These are phyloP conservation scores for Bombycilla garrulus DNA, from an alignment of 2,113 vertebrate genomes.

Conservation along the genomic window DNA sequence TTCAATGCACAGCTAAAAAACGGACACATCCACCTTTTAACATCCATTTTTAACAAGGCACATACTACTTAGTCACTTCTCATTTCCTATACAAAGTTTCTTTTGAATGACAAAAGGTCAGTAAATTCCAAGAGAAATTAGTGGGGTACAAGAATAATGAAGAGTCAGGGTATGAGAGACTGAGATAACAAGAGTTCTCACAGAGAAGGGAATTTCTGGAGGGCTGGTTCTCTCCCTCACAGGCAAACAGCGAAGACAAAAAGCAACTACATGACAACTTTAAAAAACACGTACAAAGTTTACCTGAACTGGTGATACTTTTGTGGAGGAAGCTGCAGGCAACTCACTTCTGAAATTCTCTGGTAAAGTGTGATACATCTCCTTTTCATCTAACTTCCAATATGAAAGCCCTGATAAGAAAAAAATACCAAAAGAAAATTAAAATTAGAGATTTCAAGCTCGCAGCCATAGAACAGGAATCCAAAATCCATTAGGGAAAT, in stretches of 20 bases:
- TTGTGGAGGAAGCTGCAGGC: constrained; percentile 56
- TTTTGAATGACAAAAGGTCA: not conserved
- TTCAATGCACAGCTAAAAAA: not conserved
- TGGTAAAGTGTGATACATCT: constrained; percentile 83
- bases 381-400: constrained; percentile 88
- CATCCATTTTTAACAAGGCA: too few species aligned
- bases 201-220: not conserved
- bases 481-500: not conserved
- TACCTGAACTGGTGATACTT: constrained; percentile 76
- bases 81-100: not conserved
- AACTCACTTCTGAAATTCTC: constrained; percentile 78
- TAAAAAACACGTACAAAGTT: not conserved
- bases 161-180: not conserved
- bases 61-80: not conserved
- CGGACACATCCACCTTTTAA: not conserved
- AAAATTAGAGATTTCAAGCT: not conserved
- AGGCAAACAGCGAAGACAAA: not conserved
- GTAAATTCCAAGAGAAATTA: not conserved
- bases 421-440: not conserved
- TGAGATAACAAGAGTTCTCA: not conserved
- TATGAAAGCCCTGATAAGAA: constrained; percentile 82
- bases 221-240: not conserved
- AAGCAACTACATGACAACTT: not conserved
- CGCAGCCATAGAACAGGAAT: not conserved
- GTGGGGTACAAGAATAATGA: not conserved